Conservation (phyloP, 2,113 vertebrate species). For the Cisticola juncidis region DNA sequence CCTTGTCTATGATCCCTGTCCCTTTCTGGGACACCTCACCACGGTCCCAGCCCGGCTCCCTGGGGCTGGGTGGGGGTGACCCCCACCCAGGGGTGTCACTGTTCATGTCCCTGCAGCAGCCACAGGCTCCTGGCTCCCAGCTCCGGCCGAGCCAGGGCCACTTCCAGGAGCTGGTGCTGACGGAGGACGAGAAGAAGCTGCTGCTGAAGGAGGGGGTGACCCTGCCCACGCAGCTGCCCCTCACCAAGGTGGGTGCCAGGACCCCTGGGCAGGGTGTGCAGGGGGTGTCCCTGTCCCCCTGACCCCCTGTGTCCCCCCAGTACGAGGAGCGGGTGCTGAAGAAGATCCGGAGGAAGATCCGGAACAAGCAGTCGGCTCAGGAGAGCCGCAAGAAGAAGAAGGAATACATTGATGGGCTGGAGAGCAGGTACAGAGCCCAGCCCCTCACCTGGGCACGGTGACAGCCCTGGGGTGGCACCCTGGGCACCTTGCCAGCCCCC, state of each 20-base stretch:
- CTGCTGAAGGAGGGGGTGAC: conserved; percentile 89
- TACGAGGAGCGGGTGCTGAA: conserved; percentile 91
- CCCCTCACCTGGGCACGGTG: not conserved
- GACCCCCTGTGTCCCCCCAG: conserved; percentile 48
- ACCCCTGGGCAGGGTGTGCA: accelerated
- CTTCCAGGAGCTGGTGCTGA: conserved; percentile 85
- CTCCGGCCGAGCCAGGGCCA: conserved; percentile 51
- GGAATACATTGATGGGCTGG: conserved; percentile 89
- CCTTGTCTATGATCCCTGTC: not conserved
- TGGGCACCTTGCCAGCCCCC: not conserved
- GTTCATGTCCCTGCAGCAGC: not conserved
- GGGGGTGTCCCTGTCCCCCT: not conserved
- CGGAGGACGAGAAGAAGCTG: conserved; percentile 93
- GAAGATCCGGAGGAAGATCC: conserved; percentile 92
- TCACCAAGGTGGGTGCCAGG: conserved; percentile 84
- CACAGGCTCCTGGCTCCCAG: conserved; percentile 22
- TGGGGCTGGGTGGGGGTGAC: accelerated
- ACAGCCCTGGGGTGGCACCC: not conserved
- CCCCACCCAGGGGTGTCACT: not conserved
- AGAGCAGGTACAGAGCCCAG: conserved; percentile 76
- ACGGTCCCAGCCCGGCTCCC: not conserved
- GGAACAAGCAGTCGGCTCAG: conserved; percentile 93
- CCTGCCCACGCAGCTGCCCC: conserved; percentile 86
- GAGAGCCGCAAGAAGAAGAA: conserved; percentile 94
- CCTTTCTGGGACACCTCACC: not conserved